phyloP scores from a whole-genome alignment of 2,113 vertebrate species.

The Pterocles orientalis region DNA sequence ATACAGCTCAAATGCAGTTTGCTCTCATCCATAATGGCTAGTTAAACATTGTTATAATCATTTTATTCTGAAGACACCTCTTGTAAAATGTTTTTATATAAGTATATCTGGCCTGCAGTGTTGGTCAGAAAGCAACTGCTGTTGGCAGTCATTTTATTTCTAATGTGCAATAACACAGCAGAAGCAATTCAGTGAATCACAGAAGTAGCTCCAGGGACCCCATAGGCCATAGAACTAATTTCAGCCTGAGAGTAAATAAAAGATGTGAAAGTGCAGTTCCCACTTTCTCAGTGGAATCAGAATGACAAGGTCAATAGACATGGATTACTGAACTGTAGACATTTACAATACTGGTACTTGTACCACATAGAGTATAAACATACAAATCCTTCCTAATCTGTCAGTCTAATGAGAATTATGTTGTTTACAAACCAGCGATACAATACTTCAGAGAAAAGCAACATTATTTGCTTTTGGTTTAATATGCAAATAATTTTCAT shows the following conservation, averaged over 20 bases:
- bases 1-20: neutral
- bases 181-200: constrained; percentile 40
- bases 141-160: constrained; percentile 19
- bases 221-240: constrained; percentile 52
- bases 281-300: constrained; percentile 9
- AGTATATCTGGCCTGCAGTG: neutral
- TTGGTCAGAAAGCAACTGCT: neutral
- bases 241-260: constrained; percentile 42
- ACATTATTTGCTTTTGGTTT: neutral
- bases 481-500: neutral
- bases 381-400: neutral
- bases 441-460: neutral
- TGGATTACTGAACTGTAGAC: neutral
- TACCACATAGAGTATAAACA: neutral
- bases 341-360: neutral
- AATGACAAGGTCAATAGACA: constrained; percentile 49
- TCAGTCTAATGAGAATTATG: neutral
- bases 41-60: neutral
- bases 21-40: neutral
- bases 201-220: constrained; percentile 48
- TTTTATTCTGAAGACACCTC: constrained; percentile 11
- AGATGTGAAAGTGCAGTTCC: constrained; percentile 33
- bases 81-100: neutral
- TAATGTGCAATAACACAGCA: constrained; percentile 37
- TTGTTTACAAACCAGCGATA: neutral